Conservation (phyloP, 2,888 invertebrate species). For the Drosophila siamana region DNA sequence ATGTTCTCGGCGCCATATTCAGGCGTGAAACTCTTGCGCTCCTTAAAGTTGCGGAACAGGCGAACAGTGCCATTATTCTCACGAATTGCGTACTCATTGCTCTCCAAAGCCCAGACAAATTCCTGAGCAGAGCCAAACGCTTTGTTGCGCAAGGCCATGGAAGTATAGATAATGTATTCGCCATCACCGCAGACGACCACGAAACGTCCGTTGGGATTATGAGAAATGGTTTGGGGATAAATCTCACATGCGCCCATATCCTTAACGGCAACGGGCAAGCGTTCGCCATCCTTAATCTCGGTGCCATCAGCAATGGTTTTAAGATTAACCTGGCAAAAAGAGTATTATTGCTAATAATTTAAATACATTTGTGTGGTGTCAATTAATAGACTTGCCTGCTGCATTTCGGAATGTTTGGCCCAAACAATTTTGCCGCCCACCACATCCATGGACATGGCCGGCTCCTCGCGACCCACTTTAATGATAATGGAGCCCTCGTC, state of each 20-base stretch:
- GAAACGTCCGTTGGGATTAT: constrained; percentile 98
- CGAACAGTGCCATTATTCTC: constrained; percentile 96
- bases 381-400: constrained; percentile 87
- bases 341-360: not conserved
- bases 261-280: constrained; percentile 96
- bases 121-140: constrained; percentile 99
- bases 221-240: constrained; percentile 98
- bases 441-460: constrained; percentile 99
- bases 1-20: constrained; percentile 99
- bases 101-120: constrained; percentile 99
- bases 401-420: constrained; percentile 99
- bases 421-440: constrained; percentile 99
- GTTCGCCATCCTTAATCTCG: constrained; percentile 95
- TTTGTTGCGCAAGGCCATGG: constrained; percentile 99
- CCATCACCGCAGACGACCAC: constrained; percentile 99
- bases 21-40: constrained; percentile 97
- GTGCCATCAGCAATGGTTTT: constrained; percentile 86
- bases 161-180: constrained; percentile 99
- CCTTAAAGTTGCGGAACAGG: constrained; percentile 99
- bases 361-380: not conserved
- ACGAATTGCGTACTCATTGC: constrained; percentile 95
- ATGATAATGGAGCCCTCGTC: constrained; percentile 86
- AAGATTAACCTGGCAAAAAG: constrained; percentile 79
- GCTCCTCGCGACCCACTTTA: constrained; percentile 95
- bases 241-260: constrained; percentile 99